Conservation (phyloP, 2,888 invertebrate species). For the Diaphora mendica region DNA sequence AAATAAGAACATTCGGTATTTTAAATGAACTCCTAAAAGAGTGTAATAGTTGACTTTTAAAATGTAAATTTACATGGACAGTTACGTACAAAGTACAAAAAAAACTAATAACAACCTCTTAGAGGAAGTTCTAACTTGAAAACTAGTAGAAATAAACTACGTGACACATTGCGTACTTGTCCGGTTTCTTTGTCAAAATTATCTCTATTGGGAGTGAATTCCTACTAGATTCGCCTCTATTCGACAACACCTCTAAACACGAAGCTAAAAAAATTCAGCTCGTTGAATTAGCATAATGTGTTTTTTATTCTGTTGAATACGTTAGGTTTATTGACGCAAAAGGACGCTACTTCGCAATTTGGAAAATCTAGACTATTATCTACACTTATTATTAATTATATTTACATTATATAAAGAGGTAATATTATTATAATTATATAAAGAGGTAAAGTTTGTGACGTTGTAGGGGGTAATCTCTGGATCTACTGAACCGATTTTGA, state of each 20-base stretch:
- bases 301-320: not conserved
- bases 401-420: too few relatives aligned
- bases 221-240: not conserved
- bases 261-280: not conserved
- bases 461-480: too few relatives aligned
- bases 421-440: too few relatives aligned
- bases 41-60: too few relatives aligned
- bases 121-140: not conserved
- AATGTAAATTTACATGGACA: not conserved
- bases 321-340: not conserved
- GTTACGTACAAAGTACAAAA: not conserved
- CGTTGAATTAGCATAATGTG: not conserved
- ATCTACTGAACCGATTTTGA: too few relatives aligned
- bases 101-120: not conserved
- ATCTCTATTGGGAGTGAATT: not conserved
- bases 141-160: not conserved
- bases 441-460: too few relatives aligned
- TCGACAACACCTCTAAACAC: not conserved
- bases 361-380: too few relatives aligned
- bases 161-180: not conserved
- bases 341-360: not conserved
- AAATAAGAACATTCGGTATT: not conserved
- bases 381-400: too few relatives aligned
- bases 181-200: constrained; percentile 2
- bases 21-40: not conserved